phyloP scores from a whole-genome alignment of 2,797 vertebrate species.

The Cheirogaleus major region DNA sequence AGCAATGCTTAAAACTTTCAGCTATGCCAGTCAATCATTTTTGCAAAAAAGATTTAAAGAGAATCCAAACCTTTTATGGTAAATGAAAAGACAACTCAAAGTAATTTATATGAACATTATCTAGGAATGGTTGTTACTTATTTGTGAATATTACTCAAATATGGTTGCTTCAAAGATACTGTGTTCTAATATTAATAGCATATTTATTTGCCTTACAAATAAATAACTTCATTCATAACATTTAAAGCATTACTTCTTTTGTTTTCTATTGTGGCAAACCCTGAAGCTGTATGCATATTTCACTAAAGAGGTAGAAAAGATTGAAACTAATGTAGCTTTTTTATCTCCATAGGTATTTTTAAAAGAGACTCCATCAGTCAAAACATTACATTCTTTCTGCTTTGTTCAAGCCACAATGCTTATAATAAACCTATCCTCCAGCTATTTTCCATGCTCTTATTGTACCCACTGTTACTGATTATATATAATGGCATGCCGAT shows the following conservation, averaged over 20 bases:
- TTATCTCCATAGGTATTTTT: conserved; percentile 67
- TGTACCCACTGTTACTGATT: neutral
- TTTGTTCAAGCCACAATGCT: conserved; percentile 9
- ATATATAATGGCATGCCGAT: conserved; percentile 44
- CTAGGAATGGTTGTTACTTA: neutral
- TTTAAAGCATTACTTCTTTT: conserved; percentile 28
- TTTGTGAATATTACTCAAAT: neutral
- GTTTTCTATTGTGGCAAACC: conserved; percentile 43
- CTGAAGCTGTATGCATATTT: conserved; percentile 43
- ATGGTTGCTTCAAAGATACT: neutral
- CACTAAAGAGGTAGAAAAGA: conserved; percentile 43
- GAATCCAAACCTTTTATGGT: neutral
- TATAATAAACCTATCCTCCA: conserved; percentile 66
- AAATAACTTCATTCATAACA: conserved; percentile 32
- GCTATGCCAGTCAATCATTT: neutral
- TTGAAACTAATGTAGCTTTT: conserved; percentile 63
- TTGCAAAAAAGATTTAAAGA: neutral
- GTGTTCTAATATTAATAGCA: neutral
- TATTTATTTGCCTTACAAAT: conserved; percentile 26
- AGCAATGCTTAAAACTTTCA: neutral
- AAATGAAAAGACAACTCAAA: neutral
- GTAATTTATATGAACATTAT: neutral
- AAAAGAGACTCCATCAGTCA: conserved; percentile 52
- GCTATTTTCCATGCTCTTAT: conserved; percentile 43
- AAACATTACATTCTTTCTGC: conserved; percentile 50